Evolutionary conservation across 2,113 vertebrate genomes (phyloP).

Genomic region (Coptodon rendalli): DNA sequence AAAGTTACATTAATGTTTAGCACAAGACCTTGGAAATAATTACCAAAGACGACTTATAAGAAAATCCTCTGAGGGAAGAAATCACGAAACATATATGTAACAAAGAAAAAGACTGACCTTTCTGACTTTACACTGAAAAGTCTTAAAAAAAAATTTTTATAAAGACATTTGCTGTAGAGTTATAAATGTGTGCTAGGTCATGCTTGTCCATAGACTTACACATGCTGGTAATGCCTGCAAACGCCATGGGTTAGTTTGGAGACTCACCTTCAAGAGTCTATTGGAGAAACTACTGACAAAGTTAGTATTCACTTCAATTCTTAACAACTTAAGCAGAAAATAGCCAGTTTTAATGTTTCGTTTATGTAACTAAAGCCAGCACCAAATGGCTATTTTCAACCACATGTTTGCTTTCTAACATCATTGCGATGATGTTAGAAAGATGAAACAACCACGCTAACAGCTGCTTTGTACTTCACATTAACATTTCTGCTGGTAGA

Average conservation of each 20-base stretch:
- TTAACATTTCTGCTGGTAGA: neutral
- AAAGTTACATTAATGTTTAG: neutral
- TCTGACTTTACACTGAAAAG: neutral
- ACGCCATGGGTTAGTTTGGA: neutral
- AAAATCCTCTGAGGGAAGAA: neutral
- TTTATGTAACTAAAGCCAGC: neutral
- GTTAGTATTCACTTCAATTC: neutral
- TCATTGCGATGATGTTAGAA: neutral
- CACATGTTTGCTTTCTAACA: neutral
- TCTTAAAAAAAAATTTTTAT: neutral
- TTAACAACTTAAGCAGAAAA: neutral
- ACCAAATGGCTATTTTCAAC: neutral
- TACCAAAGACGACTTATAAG: neutral
- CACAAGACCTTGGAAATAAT: neutral
- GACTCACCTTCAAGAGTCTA: neutral
- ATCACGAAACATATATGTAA: neutral
- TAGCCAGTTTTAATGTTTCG: rapidly evolving
- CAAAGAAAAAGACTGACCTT: neutral
- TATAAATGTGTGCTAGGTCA: neutral
- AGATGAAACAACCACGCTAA: neutral
- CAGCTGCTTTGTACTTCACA: neutral
- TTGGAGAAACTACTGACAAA: neutral
- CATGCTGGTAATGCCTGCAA: neutral
- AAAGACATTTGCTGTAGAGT: neutral
- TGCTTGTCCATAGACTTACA: neutral